Percentiles rank a stretch among this genome's conserved stretches.
These are phyloP conservation scores for Anarsia innoxiella DNA, from an alignment of 2,888 invertebrate species.

Conservation along the genomic window DNA sequence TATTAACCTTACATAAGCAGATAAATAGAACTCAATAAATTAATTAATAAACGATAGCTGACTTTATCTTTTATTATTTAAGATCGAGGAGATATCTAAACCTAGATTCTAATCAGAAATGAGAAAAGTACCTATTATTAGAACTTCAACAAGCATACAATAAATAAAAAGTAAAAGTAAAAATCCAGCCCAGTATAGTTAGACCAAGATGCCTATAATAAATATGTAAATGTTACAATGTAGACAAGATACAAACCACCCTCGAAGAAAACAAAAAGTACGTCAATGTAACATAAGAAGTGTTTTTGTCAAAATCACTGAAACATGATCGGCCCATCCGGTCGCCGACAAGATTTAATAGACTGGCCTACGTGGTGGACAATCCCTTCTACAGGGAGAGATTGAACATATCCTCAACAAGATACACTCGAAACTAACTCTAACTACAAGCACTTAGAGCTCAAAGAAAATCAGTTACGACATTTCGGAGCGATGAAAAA, in stretches of 20 bases:
- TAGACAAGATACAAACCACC: too few relatives aligned
- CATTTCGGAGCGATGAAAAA: constrained; percentile 8
- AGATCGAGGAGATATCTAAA: too few relatives aligned
- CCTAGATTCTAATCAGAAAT: too few relatives aligned
- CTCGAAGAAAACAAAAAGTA: constrained; percentile 39
- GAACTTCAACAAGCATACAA: too few relatives aligned
- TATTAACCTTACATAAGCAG: too few relatives aligned
- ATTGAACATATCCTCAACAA: constrained; percentile 19
- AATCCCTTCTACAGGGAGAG: constrained; percentile 32
- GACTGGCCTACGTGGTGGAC: constrained; percentile 65
- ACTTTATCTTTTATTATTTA: too few relatives aligned
- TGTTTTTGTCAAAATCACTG: constrained; percentile 62
- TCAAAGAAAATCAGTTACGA: constrained; percentile 12
- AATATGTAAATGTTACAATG: too few relatives aligned
- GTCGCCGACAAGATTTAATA: constrained; percentile 61
- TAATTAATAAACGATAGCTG: too few relatives aligned
- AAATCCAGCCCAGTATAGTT: too few relatives aligned
- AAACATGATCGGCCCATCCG: constrained; percentile 64
- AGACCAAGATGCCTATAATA: too few relatives aligned
- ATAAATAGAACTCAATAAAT: too few relatives aligned
- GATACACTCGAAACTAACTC: constrained; percentile 18
- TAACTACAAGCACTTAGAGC: constrained; percentile 8
- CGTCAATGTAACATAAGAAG: constrained; percentile 55
- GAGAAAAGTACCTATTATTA: too few relatives aligned
- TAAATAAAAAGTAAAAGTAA: neutral